Base-by-base conservation (phyloP, 1,140 invertebrate species). In the Drosophila subobscura region DNA sequence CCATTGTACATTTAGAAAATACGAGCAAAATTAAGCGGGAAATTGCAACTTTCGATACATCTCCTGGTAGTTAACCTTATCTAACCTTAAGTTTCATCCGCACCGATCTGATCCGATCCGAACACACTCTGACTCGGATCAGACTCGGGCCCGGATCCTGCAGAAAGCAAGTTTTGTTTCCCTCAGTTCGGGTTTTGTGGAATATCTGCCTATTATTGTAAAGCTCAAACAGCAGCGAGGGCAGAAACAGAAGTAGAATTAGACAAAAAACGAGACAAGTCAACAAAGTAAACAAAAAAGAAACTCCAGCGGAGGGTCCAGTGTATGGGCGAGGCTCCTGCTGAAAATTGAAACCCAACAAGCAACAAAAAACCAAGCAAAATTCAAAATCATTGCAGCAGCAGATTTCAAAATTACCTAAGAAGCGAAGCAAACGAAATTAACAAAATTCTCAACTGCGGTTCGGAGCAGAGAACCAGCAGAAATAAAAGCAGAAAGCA, bases 151-250 rank as follows among this genome's bases (percentile, higher is more conserved):
- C 67, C 49, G 52, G 74, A 65, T 53, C 52, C 27, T 67, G 53
- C 72, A 54, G 56, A 86, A 70, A 74, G 29, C 67, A 57, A 72
- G 10, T 77, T 77, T 73, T 8, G 58, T 68, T 61, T 55, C 37
- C 53, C 46, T 72, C 45, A 78, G 93, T 93, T 94, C 93, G 93
- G 92, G 93, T 92, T 92, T 90, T 91, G 91, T 92, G 93, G 92
- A 94, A 94, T 94, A 94, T 94, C 94, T 94, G 93, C 93, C 93
- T 94, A 94, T 93, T 92, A 94, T 94, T 94, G 93, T 71, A 72
- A 41, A 73, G 46, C 55, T 46, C 49, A 42, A 52, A 41, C 44
- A 25, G 59, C 59, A 61, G 40, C 56, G 4, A 29, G 25, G 33
- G 55, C 51, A 20, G 16, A 10, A 54, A 22, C 20, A 66, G 14